Base-by-base conservation (phyloP, 2,797 vertebrate genomes). In the Leptoclinus maculatus region DNA sequence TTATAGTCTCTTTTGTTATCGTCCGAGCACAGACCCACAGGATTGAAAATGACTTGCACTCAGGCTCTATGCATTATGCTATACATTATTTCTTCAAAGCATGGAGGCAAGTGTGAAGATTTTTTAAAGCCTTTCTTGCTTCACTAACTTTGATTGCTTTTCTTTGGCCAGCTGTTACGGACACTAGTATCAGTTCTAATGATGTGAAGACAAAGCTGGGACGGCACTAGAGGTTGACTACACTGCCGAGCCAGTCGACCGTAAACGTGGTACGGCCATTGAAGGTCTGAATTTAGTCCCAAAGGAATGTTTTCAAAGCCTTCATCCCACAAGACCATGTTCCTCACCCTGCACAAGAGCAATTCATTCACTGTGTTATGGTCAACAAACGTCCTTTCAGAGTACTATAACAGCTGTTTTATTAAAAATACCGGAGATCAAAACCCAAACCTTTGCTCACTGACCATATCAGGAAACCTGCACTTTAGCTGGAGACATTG, bases 91-190 rank as follows among this genome's bases (percentile, higher is more conserved):
- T 82, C 85, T 88, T 83, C 71, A 78, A 80, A 65, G 70, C 78
- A 36, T 39, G 32, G 80, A 78, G 62, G 76, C 71, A 74, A 79
- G 83, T 85, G 71, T 82, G 71, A 85, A 66, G 72, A 78, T 82
- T 86, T 83, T 71, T 70, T 83, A 88, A 83, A 34, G 89, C 54
- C 66, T 74, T 90, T 86, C 82, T 87, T 86, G 89, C 87, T 82
- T 76, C 82, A 87, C 85, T 91, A 89, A 81, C 88, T 93, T 88
- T 94, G 91, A 94, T 95, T 92, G 89, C 81, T 92, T 93, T 92
- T 87, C 84, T 90, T 87, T 87, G 78, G 53, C 81, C 79, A 74
- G 84, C 85, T 77, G 83, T 90, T 90, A 88, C 76, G 87, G 58
- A 66, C 73, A 64, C 66, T 87, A 81, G 67, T 87, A 84, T 92